These are phyloP conservation scores for Rotaria magnacalcarata DNA, from an alignment of 2,888 invertebrate species.

Conservation along the genomic window DNA sequence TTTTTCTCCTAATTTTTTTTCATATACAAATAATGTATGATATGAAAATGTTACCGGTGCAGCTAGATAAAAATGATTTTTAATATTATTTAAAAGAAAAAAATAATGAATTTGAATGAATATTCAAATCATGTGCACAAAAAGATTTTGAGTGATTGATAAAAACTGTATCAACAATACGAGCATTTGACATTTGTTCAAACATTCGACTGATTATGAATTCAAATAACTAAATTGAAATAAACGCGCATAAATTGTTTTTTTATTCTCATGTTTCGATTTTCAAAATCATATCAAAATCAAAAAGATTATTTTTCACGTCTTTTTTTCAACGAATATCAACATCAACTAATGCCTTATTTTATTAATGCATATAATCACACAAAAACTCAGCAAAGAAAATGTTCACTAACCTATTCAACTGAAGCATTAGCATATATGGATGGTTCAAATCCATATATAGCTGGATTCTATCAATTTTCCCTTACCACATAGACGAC, in stretches of 20 bases:
- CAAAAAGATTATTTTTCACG: not conserved
- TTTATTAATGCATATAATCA: no score
- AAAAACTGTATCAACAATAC: conserved; percentile 26
- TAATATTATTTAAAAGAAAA: no score
- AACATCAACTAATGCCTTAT: not conserved
- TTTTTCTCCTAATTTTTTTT: conserved; percentile 67
- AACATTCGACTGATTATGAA: not conserved
- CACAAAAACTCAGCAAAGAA: no score
- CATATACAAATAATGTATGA: conserved; percentile 91
- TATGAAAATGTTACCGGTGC: conserved; percentile 90
- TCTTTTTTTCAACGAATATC: not conserved
- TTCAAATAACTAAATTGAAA: conserved; percentile 23
- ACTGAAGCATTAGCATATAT: no score
- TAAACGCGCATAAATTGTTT: not conserved
- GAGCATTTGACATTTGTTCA: not conserved
- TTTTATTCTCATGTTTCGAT: not conserved
- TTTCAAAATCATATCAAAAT: not conserved
- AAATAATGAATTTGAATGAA: no score
- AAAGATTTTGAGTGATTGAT: not conserved
- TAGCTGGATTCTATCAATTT: not conserved
- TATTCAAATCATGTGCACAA: not conserved
- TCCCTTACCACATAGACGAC: not conserved
- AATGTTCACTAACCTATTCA: no score
- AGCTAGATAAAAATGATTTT: no score
- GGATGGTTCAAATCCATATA: not conserved